These are phyloP conservation scores for Grus americana DNA, from an alignment of 2,113 vertebrate species.

Conservation along the genomic window DNA sequence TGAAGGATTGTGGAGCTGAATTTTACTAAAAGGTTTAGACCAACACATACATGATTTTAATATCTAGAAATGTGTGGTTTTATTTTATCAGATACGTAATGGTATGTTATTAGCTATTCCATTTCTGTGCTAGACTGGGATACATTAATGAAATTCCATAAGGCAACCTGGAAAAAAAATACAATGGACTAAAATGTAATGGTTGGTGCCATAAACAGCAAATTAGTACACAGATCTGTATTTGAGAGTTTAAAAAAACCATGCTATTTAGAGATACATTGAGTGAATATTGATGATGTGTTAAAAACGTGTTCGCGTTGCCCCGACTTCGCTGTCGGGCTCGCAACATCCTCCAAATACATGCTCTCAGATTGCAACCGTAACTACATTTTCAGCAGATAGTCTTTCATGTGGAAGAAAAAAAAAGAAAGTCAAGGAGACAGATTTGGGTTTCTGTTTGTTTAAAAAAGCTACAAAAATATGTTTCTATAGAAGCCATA, in stretches of 20 bases:
- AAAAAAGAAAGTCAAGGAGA: not conserved
- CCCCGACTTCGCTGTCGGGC: not conserved
- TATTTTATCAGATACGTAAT: not conserved
- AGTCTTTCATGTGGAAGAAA: not conserved
- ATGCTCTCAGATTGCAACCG: not conserved
- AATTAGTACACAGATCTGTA: not conserved
- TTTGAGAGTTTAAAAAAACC: not conserved
- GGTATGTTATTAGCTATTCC: not conserved
- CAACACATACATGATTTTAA: not conserved
- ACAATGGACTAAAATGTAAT: not conserved
- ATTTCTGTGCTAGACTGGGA: not conserved
- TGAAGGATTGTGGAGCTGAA: not conserved
- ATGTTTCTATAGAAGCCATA: constrained; percentile 41
- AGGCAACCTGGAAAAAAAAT: not conserved
- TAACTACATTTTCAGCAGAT: not conserved
- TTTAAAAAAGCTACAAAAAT: constrained; percentile 1
- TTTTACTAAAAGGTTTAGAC: constrained; percentile 39
- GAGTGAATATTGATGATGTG: not conserved
- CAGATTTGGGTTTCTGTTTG: constrained; percentile 30
- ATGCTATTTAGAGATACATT: not conserved
- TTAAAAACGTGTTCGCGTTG: not conserved
- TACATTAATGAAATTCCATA: not conserved
- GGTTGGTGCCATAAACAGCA: not conserved
- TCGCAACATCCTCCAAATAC: not conserved
- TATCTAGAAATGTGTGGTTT: not conserved